Base-by-base conservation (phyloP, 2,113 vertebrate genomes). In the Balaeniceps rex region DNA sequence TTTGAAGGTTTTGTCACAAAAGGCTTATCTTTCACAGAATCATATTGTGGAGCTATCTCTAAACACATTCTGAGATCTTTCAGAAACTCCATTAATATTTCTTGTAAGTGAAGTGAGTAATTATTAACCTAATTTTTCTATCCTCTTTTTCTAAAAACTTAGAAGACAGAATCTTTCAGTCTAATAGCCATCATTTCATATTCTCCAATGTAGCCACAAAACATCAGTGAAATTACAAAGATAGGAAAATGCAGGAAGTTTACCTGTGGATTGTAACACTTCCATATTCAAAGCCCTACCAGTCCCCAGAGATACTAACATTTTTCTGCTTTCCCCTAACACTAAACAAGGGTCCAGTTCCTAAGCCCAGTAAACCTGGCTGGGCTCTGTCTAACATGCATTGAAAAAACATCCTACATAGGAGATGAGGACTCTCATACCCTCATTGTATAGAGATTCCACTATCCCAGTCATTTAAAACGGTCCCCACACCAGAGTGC, bases 401-500 rank as follows among this genome's bases (percentile, higher is more conserved):
- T 4, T 29, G 22, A 29, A 86, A 83, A 88, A 77, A 54, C 21
- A 64, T 25, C 21, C 57, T 40, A 18, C 14, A 10, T 14, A 40
- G 49, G 33, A 83, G 42, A 72, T 7, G 3, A 7, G 11, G 28
- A 79, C 19, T 21, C 22, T 71, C 4, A 2, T 14, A 78, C 18
- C 11, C 13, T 72, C 1, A 1, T 19, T 16, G 19, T n/a, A 58
- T 0, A 46, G 11, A 33, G 23, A 74, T 34, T 60, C 19, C 28
- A 49, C 19, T 34, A 31, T 26, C 40, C 18, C 40, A n/a, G 11
- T 26, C 51, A 85, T 29, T 90, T 61, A 7, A 89, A 82, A 28
- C 0, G 1, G 19, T 49, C 38, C 31, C 31, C 1, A 2, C 38
- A 26, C 1, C 0, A 63, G 24, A 83, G 51, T 10, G 64, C 9